A percentile compares a stretch with the other conserved stretches of the same genome.
Conservation (phyloP, 2,797 vertebrate genomes). For the Miichthys miiuy region DNA sequence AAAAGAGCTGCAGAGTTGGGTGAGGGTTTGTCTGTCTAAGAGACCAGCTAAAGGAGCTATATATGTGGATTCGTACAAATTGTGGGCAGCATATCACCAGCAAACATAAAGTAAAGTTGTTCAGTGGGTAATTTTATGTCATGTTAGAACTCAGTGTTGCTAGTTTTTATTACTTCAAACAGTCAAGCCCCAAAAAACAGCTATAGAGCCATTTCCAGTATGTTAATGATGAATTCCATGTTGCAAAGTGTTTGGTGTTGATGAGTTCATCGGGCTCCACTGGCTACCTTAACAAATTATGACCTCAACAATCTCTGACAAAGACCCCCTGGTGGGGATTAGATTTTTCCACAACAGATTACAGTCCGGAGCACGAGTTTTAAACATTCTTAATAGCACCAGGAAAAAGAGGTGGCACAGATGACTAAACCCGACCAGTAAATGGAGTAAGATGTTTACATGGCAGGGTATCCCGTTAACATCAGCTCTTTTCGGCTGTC, state of each 20-base stretch:
- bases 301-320: conserved; percentile 11
- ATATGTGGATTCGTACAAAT: too few relatives aligned
- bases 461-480: conserved; percentile 35
- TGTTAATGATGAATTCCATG: conserved; percentile 2
- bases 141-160: not conserved
- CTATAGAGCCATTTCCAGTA: conserved; percentile 1
- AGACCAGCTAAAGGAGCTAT: too few relatives aligned
- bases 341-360: conserved; percentile 37
- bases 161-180: conserved; percentile 16
- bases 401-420: conserved; percentile 17
- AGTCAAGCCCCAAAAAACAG: not conserved
- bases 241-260: not conserved
- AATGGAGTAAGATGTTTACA: conserved; percentile 48
- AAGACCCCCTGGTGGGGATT: conserved; percentile 46
- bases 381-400: conserved; percentile 14
- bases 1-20: not conserved
- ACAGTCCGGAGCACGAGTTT: conserved; percentile 5
- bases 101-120: not conserved
- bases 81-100: too few relatives aligned
- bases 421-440: conserved; percentile 44
- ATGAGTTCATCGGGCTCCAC: not conserved
- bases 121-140: conserved; percentile 7
- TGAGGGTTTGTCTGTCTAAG: not conserved
- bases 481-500: conserved; percentile 26
- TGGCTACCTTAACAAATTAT: not conserved